Evolutionary conservation across 2,888 invertebrate genomes (phyloP).

Genomic region (Melanargia galathea): DNA sequence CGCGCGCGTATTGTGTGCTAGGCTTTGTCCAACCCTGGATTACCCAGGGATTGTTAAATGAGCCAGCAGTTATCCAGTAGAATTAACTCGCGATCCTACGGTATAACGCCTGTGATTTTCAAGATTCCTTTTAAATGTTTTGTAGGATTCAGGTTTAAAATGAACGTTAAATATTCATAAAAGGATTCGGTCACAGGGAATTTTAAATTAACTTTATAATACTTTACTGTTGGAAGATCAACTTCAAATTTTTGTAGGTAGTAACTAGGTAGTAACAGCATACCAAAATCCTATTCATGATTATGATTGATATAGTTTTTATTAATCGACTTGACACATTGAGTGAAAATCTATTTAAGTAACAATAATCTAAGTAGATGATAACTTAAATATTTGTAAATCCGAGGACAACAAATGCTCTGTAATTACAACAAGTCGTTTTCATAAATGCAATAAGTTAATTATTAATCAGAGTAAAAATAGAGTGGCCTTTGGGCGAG

Average conservation of each 20-base stretch:
- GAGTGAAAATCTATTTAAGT: too few species aligned
- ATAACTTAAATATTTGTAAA: too few species aligned
- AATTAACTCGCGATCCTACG: conserved; percentile 60
- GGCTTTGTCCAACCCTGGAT: conserved; percentile 51
- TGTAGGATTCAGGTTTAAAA: conserved; percentile 29
- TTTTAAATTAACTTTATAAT: conserved; percentile 5
- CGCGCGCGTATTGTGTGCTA: too few species aligned
- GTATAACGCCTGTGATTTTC: conserved; percentile 58
- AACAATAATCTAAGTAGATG: too few species aligned
- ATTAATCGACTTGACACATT: not conserved
- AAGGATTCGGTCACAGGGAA: conserved; percentile 16
- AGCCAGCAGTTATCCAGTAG: conserved; percentile 62
- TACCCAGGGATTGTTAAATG: conserved; percentile 74
- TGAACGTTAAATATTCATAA: conserved; percentile 22
- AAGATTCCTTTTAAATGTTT: conserved; percentile 47
- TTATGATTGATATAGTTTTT: too few species aligned
- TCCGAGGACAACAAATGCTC: too few species aligned
- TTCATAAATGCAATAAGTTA: too few species aligned
- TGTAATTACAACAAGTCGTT: too few species aligned
- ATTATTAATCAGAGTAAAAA: too few species aligned
- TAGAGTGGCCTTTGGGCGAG: too few species aligned
- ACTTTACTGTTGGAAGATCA: not conserved
- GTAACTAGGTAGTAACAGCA: too few species aligned
- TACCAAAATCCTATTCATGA: too few species aligned
- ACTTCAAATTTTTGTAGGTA: not conserved